These are phyloP conservation scores for Pelvicachromis taeniatus DNA, from an alignment of 2,113 vertebrate species.

Conservation along the genomic window DNA sequence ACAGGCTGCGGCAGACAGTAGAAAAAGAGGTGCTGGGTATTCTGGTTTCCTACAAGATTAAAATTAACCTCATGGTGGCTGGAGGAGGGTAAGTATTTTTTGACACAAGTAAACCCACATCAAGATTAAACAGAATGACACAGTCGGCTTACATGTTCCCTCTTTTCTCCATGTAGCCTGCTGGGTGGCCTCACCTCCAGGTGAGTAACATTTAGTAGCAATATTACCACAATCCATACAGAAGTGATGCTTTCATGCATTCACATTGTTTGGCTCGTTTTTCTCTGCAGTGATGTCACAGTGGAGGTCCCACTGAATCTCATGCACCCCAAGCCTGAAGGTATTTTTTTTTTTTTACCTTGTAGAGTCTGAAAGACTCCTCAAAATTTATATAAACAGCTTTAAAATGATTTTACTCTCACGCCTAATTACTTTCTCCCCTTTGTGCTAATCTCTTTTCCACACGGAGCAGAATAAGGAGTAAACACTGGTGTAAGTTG, in stretches of 20 bases:
- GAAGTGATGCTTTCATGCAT: background rate
- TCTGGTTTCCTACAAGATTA: constrained; percentile 88
- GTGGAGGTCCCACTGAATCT: constrained; percentile 81
- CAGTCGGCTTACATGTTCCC: background rate
- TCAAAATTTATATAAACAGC: background rate
- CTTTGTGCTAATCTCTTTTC: background rate
- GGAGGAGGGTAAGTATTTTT: constrained; percentile 74
- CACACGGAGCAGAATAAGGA: constrained; percentile 48
- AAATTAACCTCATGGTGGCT: constrained; percentile 82
- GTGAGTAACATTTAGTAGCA: constrained; percentile 54
- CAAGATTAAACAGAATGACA: background rate
- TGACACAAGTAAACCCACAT: background rate
- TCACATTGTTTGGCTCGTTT: constrained; percentile 37
- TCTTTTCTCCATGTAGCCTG: constrained; percentile 63
- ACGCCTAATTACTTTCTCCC: background rate
- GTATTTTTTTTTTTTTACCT: constrained; percentile 25
- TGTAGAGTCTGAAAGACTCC: background rate
- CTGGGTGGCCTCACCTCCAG: constrained; percentile 84
- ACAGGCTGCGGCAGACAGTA: constrained; percentile 71
- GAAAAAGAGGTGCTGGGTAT: constrained; percentile 86
- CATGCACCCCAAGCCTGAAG: constrained; percentile 82
- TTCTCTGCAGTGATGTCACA: constrained; percentile 75
- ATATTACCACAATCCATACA: background rate
- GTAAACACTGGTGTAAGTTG: constrained; percentile 33
- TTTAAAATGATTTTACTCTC: background rate